phyloP scores from a whole-genome alignment of 2,113 vertebrate genomes.

The Clarias macrocephalus region DNA sequence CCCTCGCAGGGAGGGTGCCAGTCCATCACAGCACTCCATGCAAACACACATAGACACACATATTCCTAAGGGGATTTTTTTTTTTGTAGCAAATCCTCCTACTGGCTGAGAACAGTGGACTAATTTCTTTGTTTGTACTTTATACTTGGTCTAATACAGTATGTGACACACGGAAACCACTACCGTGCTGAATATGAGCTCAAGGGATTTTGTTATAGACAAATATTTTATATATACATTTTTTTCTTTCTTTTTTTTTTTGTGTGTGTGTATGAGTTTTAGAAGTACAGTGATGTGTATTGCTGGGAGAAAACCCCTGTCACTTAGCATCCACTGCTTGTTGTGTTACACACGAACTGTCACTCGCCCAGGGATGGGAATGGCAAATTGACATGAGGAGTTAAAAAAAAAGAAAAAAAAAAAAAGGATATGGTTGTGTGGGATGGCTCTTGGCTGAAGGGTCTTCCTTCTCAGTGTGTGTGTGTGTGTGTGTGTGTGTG shows the following conservation, averaged over 20 bases:
- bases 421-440: conserved; percentile 48
- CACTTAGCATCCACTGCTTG: conserved; percentile 51
- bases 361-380: conserved; percentile 49
- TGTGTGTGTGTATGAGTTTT: background rate
- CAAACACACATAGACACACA: background rate
- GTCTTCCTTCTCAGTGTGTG: conserved; percentile 27
- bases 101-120: background rate
- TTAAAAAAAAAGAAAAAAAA: conserved; percentile 46
- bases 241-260: background rate
- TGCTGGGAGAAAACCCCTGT: conserved; percentile 56
- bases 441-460: conserved; percentile 54
- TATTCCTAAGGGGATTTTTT: background rate
- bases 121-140: background rate
- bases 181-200: background rate
- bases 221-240: too few species aligned
- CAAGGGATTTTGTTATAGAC: background rate
- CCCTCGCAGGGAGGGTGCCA: background rate
- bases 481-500: background rate
- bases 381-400: conserved; percentile 56
- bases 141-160: background rate
- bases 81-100: background rate
- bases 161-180: background rate
- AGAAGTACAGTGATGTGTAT: background rate
- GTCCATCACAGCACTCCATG: background rate
- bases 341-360: conserved; percentile 36